Evolutionary conservation across 2,888 invertebrate genomes (phyloP).

Genomic region (Sepioteuthis lessoniana): DNA sequence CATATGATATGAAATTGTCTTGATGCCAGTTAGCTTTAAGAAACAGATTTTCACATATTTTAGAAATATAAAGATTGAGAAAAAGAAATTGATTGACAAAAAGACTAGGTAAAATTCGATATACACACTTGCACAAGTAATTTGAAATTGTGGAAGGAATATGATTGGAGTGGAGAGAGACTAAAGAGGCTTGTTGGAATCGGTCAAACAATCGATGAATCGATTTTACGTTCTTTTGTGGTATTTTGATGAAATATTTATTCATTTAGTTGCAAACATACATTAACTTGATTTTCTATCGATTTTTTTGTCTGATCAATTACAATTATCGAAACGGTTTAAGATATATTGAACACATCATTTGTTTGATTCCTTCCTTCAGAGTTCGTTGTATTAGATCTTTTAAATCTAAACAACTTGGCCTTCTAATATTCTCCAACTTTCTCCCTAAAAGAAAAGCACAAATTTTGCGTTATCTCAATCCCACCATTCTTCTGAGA

Average conservation of each 20-base stretch:
- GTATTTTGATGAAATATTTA: background rate
- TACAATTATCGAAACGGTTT: too few species aligned
- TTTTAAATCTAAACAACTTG: too few species aligned
- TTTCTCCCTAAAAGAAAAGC: too few species aligned
- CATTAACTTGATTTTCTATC: background rate
- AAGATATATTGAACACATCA: too few species aligned
- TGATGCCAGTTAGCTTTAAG: background rate
- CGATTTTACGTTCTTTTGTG: background rate
- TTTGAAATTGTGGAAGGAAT: background rate
- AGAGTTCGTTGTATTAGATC: too few species aligned
- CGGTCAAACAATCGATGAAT: background rate
- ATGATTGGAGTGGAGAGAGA: background rate
- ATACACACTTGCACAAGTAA: too few species aligned
- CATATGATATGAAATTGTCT: background rate
- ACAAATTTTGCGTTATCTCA: too few species aligned
- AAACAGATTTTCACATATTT: background rate
- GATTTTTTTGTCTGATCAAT: too few species aligned
- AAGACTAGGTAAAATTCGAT: background rate
- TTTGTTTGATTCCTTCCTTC: too few species aligned
- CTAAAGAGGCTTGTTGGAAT: background rate
- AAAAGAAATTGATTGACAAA: background rate
- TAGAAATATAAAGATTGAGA: background rate
- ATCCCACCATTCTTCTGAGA: too few species aligned
- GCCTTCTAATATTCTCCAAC: too few species aligned
- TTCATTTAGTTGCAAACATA: background rate